A percentile compares a stretch with the other conserved stretches of the same genome.
These are phyloP conservation scores for Hypothenemus hampei DNA, from an alignment of 1,140 invertebrate genomes.

Conservation along the genomic window DNA sequence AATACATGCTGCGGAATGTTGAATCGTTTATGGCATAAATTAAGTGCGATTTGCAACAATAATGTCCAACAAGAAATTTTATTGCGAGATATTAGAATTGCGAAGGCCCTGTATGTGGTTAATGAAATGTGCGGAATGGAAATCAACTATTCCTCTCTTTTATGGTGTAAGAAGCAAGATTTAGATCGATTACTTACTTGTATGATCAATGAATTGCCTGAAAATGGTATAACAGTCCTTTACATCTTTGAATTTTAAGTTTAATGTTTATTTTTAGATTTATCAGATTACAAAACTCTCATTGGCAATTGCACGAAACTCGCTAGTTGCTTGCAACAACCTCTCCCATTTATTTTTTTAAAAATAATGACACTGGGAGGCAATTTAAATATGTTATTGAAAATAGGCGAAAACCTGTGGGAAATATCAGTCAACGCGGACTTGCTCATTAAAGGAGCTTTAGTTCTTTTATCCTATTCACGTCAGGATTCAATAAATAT, in stretches of 20 bases:
- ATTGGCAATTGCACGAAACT: background rate
- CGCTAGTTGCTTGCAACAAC: background rate
- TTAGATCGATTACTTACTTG: background rate
- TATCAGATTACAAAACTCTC: background rate
- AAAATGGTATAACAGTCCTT: background rate
- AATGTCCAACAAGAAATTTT: slow-evolving; percentile 5
- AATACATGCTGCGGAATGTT: background rate
- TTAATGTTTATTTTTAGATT: background rate
- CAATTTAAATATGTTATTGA: slow-evolving; percentile 1
- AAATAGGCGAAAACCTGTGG: slow-evolving; percentile 3
- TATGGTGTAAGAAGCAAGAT: background rate
- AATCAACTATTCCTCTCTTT: background rate
- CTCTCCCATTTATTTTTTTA: background rate
- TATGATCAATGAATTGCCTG: background rate
- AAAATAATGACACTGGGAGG: background rate
- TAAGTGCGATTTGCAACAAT: background rate
- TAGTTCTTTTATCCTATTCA: slow-evolving; percentile 7
- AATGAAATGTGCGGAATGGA: background rate
- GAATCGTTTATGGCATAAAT: background rate
- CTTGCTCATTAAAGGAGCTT: slow-evolving; percentile 4
- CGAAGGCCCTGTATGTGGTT: slow-evolving; percentile 3
- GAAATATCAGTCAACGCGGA: slow-evolving; percentile 1
- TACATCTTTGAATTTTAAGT: background rate
- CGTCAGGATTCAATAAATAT: background rate
- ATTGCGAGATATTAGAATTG: background rate